Evolutionary conservation across 2,888 invertebrate genomes (phyloP).

Genomic region (Mactromeris polynyma): DNA sequence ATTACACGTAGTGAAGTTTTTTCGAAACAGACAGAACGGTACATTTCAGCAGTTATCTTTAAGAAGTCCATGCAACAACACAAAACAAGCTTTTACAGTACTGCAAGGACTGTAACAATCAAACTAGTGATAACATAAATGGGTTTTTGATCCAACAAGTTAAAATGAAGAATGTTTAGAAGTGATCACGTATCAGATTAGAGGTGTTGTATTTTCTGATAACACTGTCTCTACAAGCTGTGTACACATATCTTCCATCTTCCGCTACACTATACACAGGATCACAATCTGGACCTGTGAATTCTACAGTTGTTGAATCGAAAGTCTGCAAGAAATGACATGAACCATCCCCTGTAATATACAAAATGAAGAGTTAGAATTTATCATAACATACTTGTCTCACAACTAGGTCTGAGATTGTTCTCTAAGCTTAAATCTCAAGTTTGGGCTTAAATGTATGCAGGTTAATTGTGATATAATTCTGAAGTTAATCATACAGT

Average conservation of each 20-base stretch:
- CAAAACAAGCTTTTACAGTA: background rate
- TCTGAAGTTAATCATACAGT: too few relatives aligned
- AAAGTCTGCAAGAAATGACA: conserved; percentile 89
- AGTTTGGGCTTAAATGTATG: too few relatives aligned
- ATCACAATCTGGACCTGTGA: conserved; percentile 92
- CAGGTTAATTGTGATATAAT: too few relatives aligned
- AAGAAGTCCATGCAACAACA: background rate
- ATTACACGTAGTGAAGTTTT: too few relatives aligned
- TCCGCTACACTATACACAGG: conserved; percentile 90
- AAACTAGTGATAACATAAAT: background rate
- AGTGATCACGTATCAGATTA: background rate
- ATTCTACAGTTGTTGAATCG: conserved; percentile 88
- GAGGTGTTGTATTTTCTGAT: conserved; percentile 89
- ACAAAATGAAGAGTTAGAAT: background rate
- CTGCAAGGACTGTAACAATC: background rate
- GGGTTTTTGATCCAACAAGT: background rate
- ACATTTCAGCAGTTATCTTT: too few relatives aligned
- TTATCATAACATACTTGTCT: too few relatives aligned
- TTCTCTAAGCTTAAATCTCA: too few relatives aligned
- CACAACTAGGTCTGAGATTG: too few relatives aligned
- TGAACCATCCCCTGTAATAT: conserved; percentile 89
- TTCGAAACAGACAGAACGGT: too few relatives aligned
- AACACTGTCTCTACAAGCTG: conserved; percentile 90
- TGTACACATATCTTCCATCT: conserved; percentile 89
- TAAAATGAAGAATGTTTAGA: background rate